Evolutionary conservation across 2,888 invertebrate species (phyloP).

Genomic region (Abrostola triplasia): DNA sequence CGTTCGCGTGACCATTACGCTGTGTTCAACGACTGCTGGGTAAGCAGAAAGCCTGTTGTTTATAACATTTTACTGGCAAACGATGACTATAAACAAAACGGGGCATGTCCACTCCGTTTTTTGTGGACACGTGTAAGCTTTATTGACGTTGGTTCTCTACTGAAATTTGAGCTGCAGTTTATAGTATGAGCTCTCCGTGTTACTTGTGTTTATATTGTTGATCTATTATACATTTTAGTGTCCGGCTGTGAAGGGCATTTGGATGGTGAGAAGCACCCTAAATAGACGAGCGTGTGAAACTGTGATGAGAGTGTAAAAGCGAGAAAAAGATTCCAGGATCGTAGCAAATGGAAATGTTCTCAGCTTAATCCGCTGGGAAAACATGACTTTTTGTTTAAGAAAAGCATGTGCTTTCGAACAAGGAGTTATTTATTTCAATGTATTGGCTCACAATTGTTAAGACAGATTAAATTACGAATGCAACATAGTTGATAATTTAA

Average conservation of each 20-base stretch:
- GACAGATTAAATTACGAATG: too few species aligned
- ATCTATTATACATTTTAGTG: not conserved
- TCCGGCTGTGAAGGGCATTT: not conserved
- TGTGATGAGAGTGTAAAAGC: too few species aligned
- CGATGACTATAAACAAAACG: slow-evolving; percentile 56
- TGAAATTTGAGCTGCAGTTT: slow-evolving; percentile 6
- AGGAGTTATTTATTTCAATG: too few species aligned
- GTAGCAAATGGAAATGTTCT: too few species aligned
- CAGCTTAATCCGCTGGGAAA: too few species aligned
- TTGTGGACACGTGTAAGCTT: slow-evolving; percentile 13
- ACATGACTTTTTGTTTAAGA: too few species aligned
- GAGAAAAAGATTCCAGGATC: too few species aligned
- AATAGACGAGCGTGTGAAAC: too few species aligned
- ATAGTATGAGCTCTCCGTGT: not conserved
- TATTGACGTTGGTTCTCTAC: not conserved
- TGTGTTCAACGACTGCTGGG: slow-evolving; percentile 7
- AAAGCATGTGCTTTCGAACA: too few species aligned
- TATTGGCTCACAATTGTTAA: too few species aligned
- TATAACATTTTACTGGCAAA: slow-evolving; percentile 58
- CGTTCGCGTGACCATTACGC: slow-evolving; percentile 2
- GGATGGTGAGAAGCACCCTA: too few species aligned
- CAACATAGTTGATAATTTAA: too few species aligned
- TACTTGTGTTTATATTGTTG: not conserved
- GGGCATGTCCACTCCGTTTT: slow-evolving; percentile 23
- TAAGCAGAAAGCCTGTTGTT: slow-evolving; percentile 38